Evolutionary conservation across 2,888 invertebrate genomes (phyloP), one percentile per base, ranked within the genome.

Genomic region (Orthosia incerta): DNA sequence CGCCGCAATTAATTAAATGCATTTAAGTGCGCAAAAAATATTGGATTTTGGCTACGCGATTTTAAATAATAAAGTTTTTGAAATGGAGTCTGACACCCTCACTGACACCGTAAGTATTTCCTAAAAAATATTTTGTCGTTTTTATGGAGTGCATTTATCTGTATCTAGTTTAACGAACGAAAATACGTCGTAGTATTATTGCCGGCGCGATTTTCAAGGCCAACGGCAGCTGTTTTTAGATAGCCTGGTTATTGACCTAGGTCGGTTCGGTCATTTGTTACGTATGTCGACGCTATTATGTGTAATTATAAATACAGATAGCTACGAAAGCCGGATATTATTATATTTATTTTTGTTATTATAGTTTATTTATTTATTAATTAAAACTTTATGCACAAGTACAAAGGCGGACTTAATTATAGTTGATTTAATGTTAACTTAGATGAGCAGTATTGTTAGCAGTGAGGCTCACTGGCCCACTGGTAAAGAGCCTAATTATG

Each of bases 1-100:
- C 57, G 23, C 26, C 18, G 31, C 13, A 46, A 5, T 16, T n/a
- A 11, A 4, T n/a, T n/a, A n/a, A 48, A 73, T 73, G 73, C 62
- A 73, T 74, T 13, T 39, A 39, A 20, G 68, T 76, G 74, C 67
- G 23, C 74, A 60, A 53, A 73, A 48, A 62, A 62, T 74, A 4
- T n/a, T 73, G 7, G 73, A 62, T 15, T 50, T 15, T 48, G 62
- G 48, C 4, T 13, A 4, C 7, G 39, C 23, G 1, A 74, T 73
- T 73, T 74, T 73, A 45, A 62, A 55, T 62, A 56, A 62, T 12
- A 26, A 18, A 5, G 9, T n/a, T 2, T 1, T 20, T 16, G 15
- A n/a, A 15, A 23, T 26, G n/a, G 26, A n/a, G 46, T 16, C 72
- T 20, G n/a, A 26, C 48, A 16, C 51, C 3, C 76, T 74, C 9